Evolutionary conservation across 2,113 vertebrate species (phyloP).

Genomic region (Acinonyx jubatus): DNA sequence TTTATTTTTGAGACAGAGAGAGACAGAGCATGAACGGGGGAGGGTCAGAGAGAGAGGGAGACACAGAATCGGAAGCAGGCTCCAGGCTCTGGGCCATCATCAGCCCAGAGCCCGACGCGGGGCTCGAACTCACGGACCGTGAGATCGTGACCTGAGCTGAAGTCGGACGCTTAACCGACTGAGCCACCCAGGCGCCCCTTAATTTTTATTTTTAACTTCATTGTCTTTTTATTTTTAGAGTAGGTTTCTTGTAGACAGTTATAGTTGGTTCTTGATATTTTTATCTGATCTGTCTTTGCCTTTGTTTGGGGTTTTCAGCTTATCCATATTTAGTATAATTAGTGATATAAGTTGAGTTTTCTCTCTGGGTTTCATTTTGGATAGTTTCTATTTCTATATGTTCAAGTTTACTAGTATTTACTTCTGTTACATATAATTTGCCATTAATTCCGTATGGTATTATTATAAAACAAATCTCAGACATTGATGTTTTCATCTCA

Average conservation of each 20-base stretch:
- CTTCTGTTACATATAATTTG: neutral
- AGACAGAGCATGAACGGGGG: too few species aligned
- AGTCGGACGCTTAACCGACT: too few species aligned
- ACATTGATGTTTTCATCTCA: neutral
- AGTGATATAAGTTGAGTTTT: neutral
- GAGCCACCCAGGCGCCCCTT: too few species aligned
- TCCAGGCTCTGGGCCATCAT: too few species aligned
- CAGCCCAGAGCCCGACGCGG: too few species aligned
- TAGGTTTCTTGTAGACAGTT: neutral
- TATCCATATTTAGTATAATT: neutral
- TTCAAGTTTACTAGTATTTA: neutral
- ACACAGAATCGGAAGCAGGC: too few species aligned
- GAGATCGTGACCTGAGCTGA: too few species aligned
- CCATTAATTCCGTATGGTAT: neutral
- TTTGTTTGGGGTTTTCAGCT: neutral
- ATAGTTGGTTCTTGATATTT: neutral
- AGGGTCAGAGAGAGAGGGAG: too few species aligned
- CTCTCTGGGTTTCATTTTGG: neutral
- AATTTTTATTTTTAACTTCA: neutral
- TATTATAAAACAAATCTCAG: neutral
- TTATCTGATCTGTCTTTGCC: neutral
- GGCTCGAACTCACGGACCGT: too few species aligned
- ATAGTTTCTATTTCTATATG: neutral
- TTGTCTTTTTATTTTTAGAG: slow-evolving; percentile 6
- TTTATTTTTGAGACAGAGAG: too few species aligned